Evolutionary conservation across 2,113 vertebrate genomes (phyloP).

Genomic region (Caloenas nicobarica): DNA sequence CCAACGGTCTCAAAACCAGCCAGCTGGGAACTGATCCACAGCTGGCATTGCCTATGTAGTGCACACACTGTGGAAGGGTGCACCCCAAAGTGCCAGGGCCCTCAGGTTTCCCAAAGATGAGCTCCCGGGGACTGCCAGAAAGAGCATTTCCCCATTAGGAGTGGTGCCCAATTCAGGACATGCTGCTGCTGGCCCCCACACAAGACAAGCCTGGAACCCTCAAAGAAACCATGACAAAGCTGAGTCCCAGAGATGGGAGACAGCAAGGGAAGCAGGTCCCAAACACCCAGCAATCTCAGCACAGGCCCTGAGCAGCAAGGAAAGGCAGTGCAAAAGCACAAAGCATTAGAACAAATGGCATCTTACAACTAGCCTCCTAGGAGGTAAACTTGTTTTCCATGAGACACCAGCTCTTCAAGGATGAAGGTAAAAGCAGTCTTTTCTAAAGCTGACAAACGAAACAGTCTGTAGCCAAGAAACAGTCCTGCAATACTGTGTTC

Average conservation of each 20-base stretch:
- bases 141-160: background rate
- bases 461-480: background rate
- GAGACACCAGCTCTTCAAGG: background rate
- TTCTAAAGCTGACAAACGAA: background rate
- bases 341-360: background rate
- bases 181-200: background rate
- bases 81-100: background rate
- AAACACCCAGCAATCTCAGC: background rate
- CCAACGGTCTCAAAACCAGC: background rate
- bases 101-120: background rate
- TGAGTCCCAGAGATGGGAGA: background rate
- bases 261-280: background rate
- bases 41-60: accelerated
- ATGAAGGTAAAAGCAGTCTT: background rate
- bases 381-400: background rate
- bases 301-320: background rate
- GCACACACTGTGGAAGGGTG: background rate
- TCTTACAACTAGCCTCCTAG: background rate
- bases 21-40: background rate
- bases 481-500: accelerated
- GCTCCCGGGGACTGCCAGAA: background rate
- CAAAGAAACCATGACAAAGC: background rate
- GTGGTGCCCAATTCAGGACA: background rate
- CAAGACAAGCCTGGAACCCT: background rate
- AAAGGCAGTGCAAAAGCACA: background rate